Conservation (phyloP, 2,113 vertebrate genomes). For the Erythrocercus mccallii region DNA sequence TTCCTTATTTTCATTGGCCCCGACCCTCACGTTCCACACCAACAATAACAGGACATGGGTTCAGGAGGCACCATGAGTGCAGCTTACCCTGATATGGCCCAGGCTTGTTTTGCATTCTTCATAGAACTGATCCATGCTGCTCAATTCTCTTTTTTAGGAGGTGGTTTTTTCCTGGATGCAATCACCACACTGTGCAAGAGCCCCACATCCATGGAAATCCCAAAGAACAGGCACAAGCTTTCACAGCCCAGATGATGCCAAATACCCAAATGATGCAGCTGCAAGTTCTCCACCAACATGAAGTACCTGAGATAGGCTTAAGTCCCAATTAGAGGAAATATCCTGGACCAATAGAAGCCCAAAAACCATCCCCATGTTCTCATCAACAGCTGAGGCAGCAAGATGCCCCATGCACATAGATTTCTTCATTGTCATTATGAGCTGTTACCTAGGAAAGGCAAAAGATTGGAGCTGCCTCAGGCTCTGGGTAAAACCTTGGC, state of each 20-base stretch:
- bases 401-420: not conserved
- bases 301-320: not conserved
- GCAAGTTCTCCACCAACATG: not conserved
- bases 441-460: not conserved
- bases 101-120: constrained; percentile 49
- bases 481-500: not conserved
- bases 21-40: constrained; percentile 37
- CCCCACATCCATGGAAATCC: not conserved
- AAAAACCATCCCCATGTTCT: not conserved
- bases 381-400: not conserved
- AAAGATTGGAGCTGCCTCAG: not conserved
- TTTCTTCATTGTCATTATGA: not conserved
- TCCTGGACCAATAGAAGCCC: not conserved
- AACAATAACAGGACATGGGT: constrained; percentile 68
- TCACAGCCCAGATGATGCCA: not conserved
- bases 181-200: not conserved
- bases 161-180: not conserved
- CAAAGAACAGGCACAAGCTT: not conserved
- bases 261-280: not conserved
- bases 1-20: constrained; percentile 69
- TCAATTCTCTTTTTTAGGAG: constrained; percentile 26
- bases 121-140: not conserved
- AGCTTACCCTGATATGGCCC: constrained; percentile 47
- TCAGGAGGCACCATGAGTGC: constrained; percentile 58
- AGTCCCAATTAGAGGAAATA: not conserved